Evolutionary conservation across 2,888 invertebrate species (phyloP).

Genomic region (Pasiphila rectangulata): DNA sequence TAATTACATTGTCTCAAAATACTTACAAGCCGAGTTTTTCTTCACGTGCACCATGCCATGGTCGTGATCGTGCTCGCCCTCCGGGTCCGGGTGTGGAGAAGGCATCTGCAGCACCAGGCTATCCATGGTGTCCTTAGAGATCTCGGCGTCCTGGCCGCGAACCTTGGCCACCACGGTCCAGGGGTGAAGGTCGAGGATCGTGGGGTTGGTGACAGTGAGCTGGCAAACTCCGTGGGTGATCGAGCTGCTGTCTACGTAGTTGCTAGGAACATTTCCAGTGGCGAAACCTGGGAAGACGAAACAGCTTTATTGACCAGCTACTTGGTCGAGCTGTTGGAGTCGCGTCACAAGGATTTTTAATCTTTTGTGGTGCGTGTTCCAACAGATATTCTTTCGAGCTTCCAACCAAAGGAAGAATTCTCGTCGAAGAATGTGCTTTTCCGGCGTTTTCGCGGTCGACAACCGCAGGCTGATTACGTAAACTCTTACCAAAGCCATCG

Average conservation of each 20-base stretch:
- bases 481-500: conserved; percentile 56
- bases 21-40: conserved; percentile 1
- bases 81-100: too few relatives aligned
- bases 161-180: conserved; percentile 60
- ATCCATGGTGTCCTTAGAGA: conserved; percentile 38
- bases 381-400: too few relatives aligned
- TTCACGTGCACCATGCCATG: background rate
- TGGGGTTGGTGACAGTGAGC: conserved; percentile 39
- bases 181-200: conserved; percentile 46
- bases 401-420: too few relatives aligned
- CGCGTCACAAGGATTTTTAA: too few relatives aligned
- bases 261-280: conserved; percentile 37
- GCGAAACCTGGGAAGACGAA: conserved; percentile 50
- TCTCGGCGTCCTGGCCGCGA: conserved; percentile 43
- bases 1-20: too few relatives aligned
- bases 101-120: background rate
- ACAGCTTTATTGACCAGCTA: too few relatives aligned
- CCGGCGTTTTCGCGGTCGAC: too few relatives aligned
- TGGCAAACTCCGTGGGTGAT: conserved; percentile 42
- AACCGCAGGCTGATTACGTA: too few relatives aligned
- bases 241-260: conserved; percentile 34
- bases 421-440: too few relatives aligned
- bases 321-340: too few relatives aligned
- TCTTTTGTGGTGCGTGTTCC: too few relatives aligned
- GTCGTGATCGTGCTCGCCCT: background rate